Evolutionary conservation across 2,797 vertebrate genomes (phyloP), one percentile per base, ranked within the genome.

Genomic region (Phoebastria nigripes): DNA sequence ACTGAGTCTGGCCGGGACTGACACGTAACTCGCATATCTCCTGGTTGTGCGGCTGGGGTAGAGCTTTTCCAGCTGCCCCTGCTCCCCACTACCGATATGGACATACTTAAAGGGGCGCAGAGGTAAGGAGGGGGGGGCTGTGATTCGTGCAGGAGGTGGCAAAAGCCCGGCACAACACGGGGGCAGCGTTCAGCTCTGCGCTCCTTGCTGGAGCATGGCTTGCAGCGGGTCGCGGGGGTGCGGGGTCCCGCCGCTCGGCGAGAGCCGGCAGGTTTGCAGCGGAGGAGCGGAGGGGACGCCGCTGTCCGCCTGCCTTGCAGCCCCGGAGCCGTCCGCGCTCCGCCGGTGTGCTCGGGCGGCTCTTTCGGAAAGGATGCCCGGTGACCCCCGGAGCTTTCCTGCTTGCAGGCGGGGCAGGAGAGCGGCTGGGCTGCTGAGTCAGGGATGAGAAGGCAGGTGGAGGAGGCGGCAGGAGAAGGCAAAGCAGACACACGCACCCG

Each of bases 11-110:
- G 14, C 82, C 41, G 41, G 28, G n/a, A 15, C 51, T 5, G 71
- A 16, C 46, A 42, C 28, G 4, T 1, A n/a, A 26, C 33, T 54
- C 1, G 1, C 33, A 0, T 6, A 7, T 6, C 21, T 25, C 26
- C 41, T 4, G 41, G 29, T 5, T 10, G 42, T 59, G 42, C 33
- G 41, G 62, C 54, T 19, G 17, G 59, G 39, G 17, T 10, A 18
- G 29, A 2, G 10, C 69, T 42, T 16, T 35, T 56, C 71, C 82
- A 28, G 46, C 62, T 59, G 39, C 72, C 29, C 35, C 47, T 6
- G n/a, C 26, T 44, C 29, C 47, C 17, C n/a, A 4, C 12, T 10
- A 4, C 54, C 31, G 9, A 9, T 14, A 8, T 4, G 14, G n/a
- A 33, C 47, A 28, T 5, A 7, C 24, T 8, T 12, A 11, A 6